Conservation (phyloP, 1,140 invertebrate genomes). For the Drosophila bocqueti region DNA sequence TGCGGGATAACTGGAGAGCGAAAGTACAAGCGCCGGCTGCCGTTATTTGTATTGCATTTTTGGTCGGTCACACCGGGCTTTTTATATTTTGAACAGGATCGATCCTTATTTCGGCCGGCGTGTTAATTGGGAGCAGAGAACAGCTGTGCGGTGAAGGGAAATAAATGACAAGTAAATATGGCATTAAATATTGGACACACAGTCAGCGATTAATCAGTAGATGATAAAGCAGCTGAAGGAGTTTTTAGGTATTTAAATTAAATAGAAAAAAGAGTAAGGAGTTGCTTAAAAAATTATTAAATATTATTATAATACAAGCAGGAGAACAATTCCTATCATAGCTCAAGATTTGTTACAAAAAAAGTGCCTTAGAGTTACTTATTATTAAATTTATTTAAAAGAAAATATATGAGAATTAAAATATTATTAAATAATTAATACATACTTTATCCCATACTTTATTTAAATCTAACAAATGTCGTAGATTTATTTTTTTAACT, state of each 20-base stretch:
- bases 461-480: background rate
- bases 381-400: background rate
- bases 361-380: background rate
- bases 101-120: conserved; percentile 33
- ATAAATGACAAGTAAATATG: conserved; percentile 25
- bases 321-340: fast-evolving
- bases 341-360: background rate
- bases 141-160: conserved; percentile 50
- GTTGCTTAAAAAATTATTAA: background rate
- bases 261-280: background rate
- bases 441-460: no score
- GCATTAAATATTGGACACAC: conserved; percentile 29
- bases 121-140: conserved; percentile 67
- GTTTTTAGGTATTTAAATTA: background rate
- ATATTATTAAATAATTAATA: no score
- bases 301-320: background rate
- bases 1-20: conserved; percentile 43
- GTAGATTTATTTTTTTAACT: background rate
- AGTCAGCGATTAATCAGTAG: conserved; percentile 8
- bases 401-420: no score
- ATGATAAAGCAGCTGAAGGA: background rate
- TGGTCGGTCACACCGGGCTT: conserved; percentile 66
- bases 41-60: conserved; percentile 78
- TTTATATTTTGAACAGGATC: conserved; percentile 10
- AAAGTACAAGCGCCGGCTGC: conserved; percentile 56